Evolutionary conservation across 2,113 vertebrate genomes (phyloP).

Genomic region (Poeciliopsis occidentalis): DNA sequence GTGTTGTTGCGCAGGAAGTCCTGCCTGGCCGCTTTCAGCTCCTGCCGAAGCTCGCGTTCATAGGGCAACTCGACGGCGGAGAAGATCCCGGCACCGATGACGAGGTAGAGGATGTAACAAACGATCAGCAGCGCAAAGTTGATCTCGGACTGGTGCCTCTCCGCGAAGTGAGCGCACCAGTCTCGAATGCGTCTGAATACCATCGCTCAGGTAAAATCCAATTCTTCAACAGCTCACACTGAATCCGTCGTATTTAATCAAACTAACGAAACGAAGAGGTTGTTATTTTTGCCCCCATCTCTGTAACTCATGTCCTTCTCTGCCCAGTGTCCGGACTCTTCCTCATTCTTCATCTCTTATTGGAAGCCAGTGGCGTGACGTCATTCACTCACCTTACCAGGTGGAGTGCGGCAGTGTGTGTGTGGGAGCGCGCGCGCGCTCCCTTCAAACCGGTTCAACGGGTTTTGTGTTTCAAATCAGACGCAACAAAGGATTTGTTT

Average conservation of each 20-base stretch:
- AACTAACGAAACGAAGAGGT: neutral
- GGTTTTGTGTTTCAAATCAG: slow-evolving; percentile 39
- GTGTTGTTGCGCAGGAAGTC: slow-evolving; percentile 86
- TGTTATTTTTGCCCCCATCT: neutral
- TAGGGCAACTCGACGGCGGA: slow-evolving; percentile 92
- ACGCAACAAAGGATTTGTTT: slow-evolving; percentile 26
- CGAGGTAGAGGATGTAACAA: slow-evolving; percentile 86
- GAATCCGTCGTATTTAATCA: neutral
- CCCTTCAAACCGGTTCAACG: slow-evolving; percentile 31
- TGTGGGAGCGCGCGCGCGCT: neutral
- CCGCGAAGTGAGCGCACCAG: slow-evolving; percentile 81
- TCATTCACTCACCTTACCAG: slow-evolving; percentile 29
- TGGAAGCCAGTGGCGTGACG: slow-evolving; percentile 35
- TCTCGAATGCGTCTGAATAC: slow-evolving; percentile 77
- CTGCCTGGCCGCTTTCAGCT: slow-evolving; percentile 81
- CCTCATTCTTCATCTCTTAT: slow-evolving; percentile 57
- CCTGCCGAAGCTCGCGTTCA: slow-evolving; percentile 84
- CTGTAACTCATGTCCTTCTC: neutral
- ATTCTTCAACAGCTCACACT: accelerated
- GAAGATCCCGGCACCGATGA: slow-evolving; percentile 93
- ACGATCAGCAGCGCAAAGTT: slow-evolving; percentile 85
- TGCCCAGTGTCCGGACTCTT: slow-evolving; percentile 22
- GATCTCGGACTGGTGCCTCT: slow-evolving; percentile 82
- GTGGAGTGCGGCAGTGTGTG: slow-evolving; percentile 10
- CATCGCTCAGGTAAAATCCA: slow-evolving; percentile 76